These are phyloP conservation scores for Drosophila mimetica DNA, from an alignment of 2,888 invertebrate species.

Conservation along the genomic window DNA sequence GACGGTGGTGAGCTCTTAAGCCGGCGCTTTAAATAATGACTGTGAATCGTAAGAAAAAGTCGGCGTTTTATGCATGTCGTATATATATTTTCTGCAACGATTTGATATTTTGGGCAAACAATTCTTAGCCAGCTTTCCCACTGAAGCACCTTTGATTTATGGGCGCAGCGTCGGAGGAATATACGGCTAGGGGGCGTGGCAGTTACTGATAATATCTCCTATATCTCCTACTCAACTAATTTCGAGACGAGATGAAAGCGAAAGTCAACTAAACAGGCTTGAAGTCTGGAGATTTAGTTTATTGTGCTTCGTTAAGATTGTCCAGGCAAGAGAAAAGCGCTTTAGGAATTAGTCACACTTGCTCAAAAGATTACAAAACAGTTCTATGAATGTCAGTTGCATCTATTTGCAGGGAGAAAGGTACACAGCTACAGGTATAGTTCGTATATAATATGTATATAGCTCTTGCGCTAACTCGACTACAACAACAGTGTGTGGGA, in stretches of 20 bases:
- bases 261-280: slow-evolving; percentile 20
- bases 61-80: slow-evolving; percentile 30
- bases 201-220: slow-evolving; percentile 30
- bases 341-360: slow-evolving; percentile 18
- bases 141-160: slow-evolving; percentile 52
- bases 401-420: slow-evolving; percentile 17
- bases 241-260: slow-evolving; percentile 18
- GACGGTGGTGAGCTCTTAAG: slow-evolving; percentile 66
- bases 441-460: slow-evolving; percentile 20
- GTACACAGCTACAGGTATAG: slow-evolving; percentile 28
- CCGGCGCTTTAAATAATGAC: slow-evolving; percentile 76
- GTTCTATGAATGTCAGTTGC: slow-evolving; percentile 43
- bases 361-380: slow-evolving; percentile 22
- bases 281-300: slow-evolving; percentile 4
- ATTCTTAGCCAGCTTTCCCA: slow-evolving; percentile 39
- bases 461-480: slow-evolving; percentile 44
- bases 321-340: slow-evolving; percentile 46
- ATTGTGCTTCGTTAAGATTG: slow-evolving; percentile 59
- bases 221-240: slow-evolving; percentile 9
- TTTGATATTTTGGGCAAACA: slow-evolving; percentile 62
- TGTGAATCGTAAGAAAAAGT: slow-evolving; percentile 58
- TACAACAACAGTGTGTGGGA: slow-evolving; percentile 60
- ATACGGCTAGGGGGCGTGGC: slow-evolving; percentile 34
- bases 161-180: slow-evolving; percentile 25
- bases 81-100: slow-evolving; percentile 39